phyloP scores from a whole-genome alignment of 1,140 invertebrate genomes.

The honey bee (Apis mellifera) region DNA sequence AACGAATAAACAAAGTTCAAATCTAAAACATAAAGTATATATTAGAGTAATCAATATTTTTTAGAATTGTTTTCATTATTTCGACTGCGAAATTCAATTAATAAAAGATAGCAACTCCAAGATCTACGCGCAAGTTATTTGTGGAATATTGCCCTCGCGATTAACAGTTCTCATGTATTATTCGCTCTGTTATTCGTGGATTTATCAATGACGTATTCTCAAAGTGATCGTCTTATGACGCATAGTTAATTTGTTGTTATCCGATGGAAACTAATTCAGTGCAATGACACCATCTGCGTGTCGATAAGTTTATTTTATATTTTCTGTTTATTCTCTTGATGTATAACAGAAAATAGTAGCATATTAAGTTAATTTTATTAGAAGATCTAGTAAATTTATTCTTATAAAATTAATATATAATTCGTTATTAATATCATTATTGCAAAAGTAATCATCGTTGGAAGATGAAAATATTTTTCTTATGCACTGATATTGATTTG shows the following conservation, averaged over 20 bases:
- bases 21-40: neutral
- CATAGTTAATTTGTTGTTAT: slow-evolving; percentile 31
- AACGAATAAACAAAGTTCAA: neutral
- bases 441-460: no score
- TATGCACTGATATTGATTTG: no score
- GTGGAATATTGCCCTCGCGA: slow-evolving; percentile 14
- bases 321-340: neutral
- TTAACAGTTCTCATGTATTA: neutral
- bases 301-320: neutral
- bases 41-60: neutral
- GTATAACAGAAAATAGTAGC: no score
- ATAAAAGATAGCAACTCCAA: neutral
- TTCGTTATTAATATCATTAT: no score
- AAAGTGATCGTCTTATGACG: slow-evolving; percentile 39
- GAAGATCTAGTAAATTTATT: no score
- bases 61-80: neutral
- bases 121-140: slow-evolving; percentile 28
- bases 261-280: neutral
- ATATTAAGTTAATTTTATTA: no score
- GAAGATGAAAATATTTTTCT: no score
- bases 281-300: neutral
- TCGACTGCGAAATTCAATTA: neutral
- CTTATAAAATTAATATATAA: no score
- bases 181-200: neutral
- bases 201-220: slow-evolving; percentile 50